A percentile compares a stretch with the other conserved stretches of the same genome.
phyloP scores from a whole-genome alignment of 2,888 invertebrate species.

The Vanessa cardui region DNA sequence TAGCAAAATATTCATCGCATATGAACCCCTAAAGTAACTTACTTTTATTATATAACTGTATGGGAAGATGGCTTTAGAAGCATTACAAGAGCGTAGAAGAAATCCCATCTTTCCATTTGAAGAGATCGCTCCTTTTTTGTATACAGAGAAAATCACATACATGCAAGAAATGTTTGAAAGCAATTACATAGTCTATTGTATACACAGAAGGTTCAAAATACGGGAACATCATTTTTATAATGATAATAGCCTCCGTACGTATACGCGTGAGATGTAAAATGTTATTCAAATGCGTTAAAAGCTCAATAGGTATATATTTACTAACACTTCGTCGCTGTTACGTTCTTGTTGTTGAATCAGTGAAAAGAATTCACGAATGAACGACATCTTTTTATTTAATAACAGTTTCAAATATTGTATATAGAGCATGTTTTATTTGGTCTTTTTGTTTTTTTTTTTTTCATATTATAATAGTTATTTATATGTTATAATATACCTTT shows the following conservation, averaged over 20 bases:
- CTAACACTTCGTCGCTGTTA: constrained; percentile 40
- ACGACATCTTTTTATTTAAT: not conserved
- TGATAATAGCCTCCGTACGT: constrained; percentile 13
- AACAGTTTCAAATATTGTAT: too few species aligned
- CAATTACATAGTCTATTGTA: constrained; percentile 22
- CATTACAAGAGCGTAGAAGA: constrained; percentile 25
- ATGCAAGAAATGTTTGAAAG: not conserved
- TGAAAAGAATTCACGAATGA: not conserved
- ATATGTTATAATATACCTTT: too few species aligned
- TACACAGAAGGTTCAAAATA: constrained; percentile 10
- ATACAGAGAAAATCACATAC: constrained; percentile 18
- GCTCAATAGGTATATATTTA: constrained; percentile 41
- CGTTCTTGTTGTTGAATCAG: constrained; percentile 26
- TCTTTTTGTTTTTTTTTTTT: too few species aligned
- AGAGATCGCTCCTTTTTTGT: constrained; percentile 23
- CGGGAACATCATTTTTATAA: not conserved
- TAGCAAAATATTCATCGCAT: not conserved
- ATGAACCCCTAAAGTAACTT: not conserved
- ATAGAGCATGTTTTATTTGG: too few species aligned
- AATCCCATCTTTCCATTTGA: constrained; percentile 30
- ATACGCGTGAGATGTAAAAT: constrained; percentile 26
- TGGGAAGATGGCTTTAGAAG: constrained; percentile 13
- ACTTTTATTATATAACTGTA: constrained; percentile 6
- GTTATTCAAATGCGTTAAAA: constrained; percentile 45
- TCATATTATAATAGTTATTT: too few species aligned